Evolutionary conservation across 1,140 invertebrate species (phyloP).

Genomic region (Pantala flavescens): DNA sequence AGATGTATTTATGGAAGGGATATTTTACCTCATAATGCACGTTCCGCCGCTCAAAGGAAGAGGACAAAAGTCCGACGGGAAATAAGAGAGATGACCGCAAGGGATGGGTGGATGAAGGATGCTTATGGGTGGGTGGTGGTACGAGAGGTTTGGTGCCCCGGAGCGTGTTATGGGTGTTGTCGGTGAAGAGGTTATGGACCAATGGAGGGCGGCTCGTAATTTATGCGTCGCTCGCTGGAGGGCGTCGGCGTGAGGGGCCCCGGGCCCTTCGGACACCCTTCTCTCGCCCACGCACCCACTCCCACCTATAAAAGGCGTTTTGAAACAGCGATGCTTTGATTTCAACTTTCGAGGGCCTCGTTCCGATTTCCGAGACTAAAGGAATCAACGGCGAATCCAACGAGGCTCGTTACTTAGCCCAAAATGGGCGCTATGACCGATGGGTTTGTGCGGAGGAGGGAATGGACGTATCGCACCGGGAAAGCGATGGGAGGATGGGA

Average conservation of each 20-base stretch:
- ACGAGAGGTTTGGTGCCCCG: background rate
- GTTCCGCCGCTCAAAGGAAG: background rate
- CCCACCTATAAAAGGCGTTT: background rate
- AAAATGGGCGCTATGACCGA: too few relatives aligned
- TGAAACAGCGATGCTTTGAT: background rate
- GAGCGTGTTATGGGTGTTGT: background rate
- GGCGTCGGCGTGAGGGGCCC: background rate
- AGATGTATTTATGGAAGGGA: slow-evolving; percentile 9
- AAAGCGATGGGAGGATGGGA: too few relatives aligned
- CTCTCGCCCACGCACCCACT: background rate
- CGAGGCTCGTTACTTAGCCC: too few relatives aligned
- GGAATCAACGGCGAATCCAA: too few relatives aligned
- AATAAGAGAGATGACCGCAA: background rate
- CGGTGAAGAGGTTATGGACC: background rate
- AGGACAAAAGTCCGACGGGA: background rate
- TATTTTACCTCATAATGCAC: background rate
- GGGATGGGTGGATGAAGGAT: background rate
- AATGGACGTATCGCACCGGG: too few relatives aligned
- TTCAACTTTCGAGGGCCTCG: background rate
- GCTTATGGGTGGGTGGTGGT: background rate
- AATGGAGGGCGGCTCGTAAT: background rate
- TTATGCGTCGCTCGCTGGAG: background rate
- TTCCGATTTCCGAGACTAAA: too few relatives aligned
- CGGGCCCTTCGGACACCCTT: background rate
- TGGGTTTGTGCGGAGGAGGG: too few relatives aligned